A percentile compares a stretch with the other conserved stretches of the same genome.
These are phyloP conservation scores for Microplitis deprimator DNA, from an alignment of 2,888 invertebrate genomes.

Conservation along the genomic window DNA sequence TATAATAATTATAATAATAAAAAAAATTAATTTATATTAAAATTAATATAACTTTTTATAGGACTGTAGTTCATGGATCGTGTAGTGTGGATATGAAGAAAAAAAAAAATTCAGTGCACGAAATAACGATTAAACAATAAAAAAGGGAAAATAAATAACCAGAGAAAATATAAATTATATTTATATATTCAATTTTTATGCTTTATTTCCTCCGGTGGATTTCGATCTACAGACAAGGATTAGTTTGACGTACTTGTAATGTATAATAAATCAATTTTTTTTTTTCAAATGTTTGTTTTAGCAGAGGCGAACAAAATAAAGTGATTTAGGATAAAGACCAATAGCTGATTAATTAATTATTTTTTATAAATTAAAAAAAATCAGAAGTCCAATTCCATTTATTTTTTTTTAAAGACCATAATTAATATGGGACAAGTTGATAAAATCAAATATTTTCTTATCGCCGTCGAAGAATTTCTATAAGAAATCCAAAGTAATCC, in stretches of 20 bases:
- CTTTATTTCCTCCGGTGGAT: background rate
- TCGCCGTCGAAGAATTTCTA: too few species aligned
- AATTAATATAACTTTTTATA: background rate
- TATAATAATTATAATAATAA: background rate
- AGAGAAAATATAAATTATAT: background rate
- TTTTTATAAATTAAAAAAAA: too few species aligned
- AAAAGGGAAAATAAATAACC: background rate
- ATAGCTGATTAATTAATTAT: too few species aligned
- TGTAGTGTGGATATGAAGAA: background rate
- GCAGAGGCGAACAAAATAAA: background rate
- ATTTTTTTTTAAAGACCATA: too few species aligned
- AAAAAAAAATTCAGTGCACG: background rate
- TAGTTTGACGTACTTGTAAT: background rate
- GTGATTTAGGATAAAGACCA: too few species aligned
- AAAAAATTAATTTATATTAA: background rate
- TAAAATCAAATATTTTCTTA: too few species aligned
- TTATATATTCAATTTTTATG: background rate
- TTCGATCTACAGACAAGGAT: background rate
- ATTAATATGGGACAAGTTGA: too few species aligned
- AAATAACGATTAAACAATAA: background rate
- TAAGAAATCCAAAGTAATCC: too few species aligned
- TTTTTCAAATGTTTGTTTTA: background rate
- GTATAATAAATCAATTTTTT: background rate
- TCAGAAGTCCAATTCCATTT: too few species aligned
- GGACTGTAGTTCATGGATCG: background rate